A percentile compares a stretch with the other conserved stretches of the same genome.
Conservation (phyloP, 2,113 vertebrate species). For the Australoheros scitulus region DNA sequence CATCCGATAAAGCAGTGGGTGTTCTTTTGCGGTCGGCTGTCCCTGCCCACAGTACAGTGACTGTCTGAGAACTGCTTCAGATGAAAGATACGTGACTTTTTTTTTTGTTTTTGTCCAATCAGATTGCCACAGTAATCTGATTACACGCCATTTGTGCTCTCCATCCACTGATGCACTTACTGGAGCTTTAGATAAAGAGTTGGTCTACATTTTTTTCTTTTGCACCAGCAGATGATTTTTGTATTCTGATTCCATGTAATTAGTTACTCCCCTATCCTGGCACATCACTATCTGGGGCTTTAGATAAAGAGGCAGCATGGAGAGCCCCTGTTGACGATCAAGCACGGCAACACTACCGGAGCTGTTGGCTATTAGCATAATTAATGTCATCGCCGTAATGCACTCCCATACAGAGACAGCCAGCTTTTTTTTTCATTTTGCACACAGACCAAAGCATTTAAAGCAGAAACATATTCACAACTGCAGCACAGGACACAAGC, state of each 20-base stretch:
- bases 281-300: constrained; percentile 36
- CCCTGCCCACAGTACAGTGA: background rate
- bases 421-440: background rate
- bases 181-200: constrained; percentile 46
- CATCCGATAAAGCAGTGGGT: background rate
- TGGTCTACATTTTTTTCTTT: background rate
- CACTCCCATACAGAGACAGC: constrained; percentile 45
- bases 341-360: constrained; percentile 35
- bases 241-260: constrained; percentile 63
- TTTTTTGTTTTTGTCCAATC: background rate
- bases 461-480: constrained; percentile 15
- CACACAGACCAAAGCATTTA: constrained; percentile 1
- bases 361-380: constrained; percentile 67
- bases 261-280: constrained; percentile 39
- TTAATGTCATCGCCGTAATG: constrained; percentile 64
- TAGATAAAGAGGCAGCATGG: constrained; percentile 52
- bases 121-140: constrained; percentile 42
- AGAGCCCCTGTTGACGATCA: constrained; percentile 38
- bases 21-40: background rate
- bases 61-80: background rate
- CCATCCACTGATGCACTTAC: constrained; percentile 15
- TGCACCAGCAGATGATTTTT: constrained; percentile 31
- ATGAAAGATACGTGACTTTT: background rate
- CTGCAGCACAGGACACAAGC: background rate
- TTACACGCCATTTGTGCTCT: constrained; percentile 34